Base-by-base conservation (phyloP, 1,140 invertebrate genomes). In the Planococcus citri region DNA sequence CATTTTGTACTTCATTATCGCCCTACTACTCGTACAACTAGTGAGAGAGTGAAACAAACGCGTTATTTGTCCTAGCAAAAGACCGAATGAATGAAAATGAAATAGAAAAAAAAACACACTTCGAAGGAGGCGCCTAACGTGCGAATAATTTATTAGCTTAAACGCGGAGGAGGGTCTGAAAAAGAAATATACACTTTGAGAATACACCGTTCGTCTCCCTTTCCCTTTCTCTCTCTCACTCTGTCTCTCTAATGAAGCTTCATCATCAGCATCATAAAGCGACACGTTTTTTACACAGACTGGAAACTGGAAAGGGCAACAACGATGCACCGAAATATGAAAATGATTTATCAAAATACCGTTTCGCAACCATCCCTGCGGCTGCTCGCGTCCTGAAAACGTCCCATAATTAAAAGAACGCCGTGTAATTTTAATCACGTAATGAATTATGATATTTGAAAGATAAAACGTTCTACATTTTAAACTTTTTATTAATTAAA, bases 371-470 rank as follows among this genome's bases (percentile, higher is more conserved):
- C 41, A 51, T 51, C 41, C 41, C 41, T 51, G 6, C 12, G n/a
- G 41, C n/a, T n/a, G n/a, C n/a, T n/a, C n/a, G n/a, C n/a, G n/a
- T 3, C 29, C 12, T 33, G 41, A 51, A 51, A 14, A 17, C 41
- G 6, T 51, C 41, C 6, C 41, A 20, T 51, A 51, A 51, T 51
- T 51, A 51, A 51, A 51, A n/a, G n/a, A 51, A 51, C 17, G 6
- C 41, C 41, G 41, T 51, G 41, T 51, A 51, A 51, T 51, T 51
- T 51, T 51, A 51, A 51, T 51, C 41, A 51, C 41, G 41, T 51
- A 51, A 51, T 51, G 41, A 51, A 51, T 51, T 51, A 51, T 51
- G 41, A 51, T 51, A 51, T 51, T 51, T 51, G 41, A 51, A 51
- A 51, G 41, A 51, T 51, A 51, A 51, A 51, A 51, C n/a, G 10